These are phyloP conservation scores for Catostomus latipinnis DNA, from an alignment of 2,797 vertebrate species.

Conservation along the genomic window DNA sequence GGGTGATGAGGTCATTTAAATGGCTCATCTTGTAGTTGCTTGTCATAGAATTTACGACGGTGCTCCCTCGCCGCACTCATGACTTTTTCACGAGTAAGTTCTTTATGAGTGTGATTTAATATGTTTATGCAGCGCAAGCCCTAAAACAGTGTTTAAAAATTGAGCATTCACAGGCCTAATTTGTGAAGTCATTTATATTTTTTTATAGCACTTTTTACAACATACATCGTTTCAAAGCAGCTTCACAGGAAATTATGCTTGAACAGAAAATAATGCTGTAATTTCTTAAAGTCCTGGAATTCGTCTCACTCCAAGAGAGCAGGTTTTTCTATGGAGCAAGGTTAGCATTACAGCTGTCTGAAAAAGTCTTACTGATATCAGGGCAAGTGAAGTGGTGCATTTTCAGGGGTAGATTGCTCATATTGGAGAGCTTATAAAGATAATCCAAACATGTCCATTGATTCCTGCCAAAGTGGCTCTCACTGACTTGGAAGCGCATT, in stretches of 20 bases:
- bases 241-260: no score
- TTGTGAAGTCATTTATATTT: background rate
- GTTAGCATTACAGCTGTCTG: constrained; percentile 27
- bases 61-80: background rate
- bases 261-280: no score
- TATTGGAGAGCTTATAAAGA: constrained; percentile 42
- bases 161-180: constrained; percentile 10
- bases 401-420: constrained; percentile 48
- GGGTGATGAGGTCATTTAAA: constrained; percentile 48
- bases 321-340: constrained; percentile 2
- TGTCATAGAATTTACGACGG: constrained; percentile 35
- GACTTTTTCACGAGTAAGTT: constrained; percentile 6
- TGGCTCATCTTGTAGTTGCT: constrained; percentile 14
- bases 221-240: no score
- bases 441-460: constrained; percentile 32
- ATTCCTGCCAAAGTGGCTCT: constrained; percentile 35
- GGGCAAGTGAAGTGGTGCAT: constrained; percentile 33
- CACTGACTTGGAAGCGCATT: constrained; percentile 21
- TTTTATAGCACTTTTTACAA: no score
- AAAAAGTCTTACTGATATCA: constrained; percentile 31
- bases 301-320: background rate
- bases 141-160: background rate
- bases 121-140: constrained; percentile 21
- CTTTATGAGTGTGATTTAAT: constrained; percentile 45
- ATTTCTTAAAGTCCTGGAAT: no score